phyloP scores from a whole-genome alignment of 1,140 invertebrate genomes.

The Ericerus pela region DNA sequence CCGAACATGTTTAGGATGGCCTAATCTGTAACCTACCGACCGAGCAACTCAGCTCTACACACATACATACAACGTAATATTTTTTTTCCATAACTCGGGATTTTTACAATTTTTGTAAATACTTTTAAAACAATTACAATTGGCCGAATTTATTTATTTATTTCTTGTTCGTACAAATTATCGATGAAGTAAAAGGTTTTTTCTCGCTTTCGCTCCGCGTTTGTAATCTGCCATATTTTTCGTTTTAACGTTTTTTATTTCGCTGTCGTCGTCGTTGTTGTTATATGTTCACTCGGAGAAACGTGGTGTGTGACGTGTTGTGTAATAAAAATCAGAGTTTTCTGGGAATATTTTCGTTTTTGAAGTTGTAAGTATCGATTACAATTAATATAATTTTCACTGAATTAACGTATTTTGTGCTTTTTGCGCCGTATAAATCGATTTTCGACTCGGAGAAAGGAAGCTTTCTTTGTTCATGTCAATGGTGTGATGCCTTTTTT shows the following conservation, averaged over 20 bases:
- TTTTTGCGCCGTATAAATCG: too few relatives aligned
- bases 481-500: too few relatives aligned
- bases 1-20: slow-evolving; percentile 10
- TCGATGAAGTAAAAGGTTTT: too few relatives aligned
- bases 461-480: too few relatives aligned
- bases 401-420: not conserved
- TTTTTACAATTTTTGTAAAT: slow-evolving; percentile 10
- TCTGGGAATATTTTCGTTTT: not conserved
- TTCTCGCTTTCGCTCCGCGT: too few relatives aligned
- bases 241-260: slow-evolving; percentile 8
- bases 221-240: slow-evolving; percentile 5
- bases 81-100: slow-evolving; percentile 7
- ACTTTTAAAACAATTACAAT: slow-evolving; percentile 7
- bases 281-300: slow-evolving; percentile 4
- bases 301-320: slow-evolving; percentile 11
- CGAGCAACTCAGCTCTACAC: slow-evolving; percentile 7
- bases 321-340: not conserved
- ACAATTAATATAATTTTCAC: not conserved
- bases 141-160: not conserved
- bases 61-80: slow-evolving; percentile 6
- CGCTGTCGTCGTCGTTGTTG: too few relatives aligned
- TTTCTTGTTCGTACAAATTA: not conserved
- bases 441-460: too few relatives aligned
- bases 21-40: slow-evolving; percentile 11
- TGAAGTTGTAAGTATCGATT: not conserved